A percentile compares a stretch with the other conserved stretches of the same genome.
These are phyloP conservation scores for Calameuta filiformis DNA, from an alignment of 2,888 invertebrate genomes.

Conservation along the genomic window DNA sequence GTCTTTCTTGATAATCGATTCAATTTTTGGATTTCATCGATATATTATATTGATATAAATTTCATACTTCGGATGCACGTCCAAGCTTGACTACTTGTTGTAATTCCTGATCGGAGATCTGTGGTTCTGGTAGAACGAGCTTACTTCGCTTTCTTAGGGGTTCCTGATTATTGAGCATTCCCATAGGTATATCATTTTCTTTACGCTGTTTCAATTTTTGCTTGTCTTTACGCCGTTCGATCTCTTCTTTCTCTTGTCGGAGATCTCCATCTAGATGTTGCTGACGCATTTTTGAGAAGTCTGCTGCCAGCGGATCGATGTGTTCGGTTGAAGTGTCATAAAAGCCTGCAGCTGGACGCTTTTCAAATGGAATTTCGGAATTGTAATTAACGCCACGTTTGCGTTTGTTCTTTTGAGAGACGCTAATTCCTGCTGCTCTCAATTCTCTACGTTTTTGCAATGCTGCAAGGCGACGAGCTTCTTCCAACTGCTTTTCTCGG, in stretches of 20 bases:
- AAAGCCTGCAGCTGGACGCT: conserved; percentile 91
- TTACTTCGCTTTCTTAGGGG: conserved; percentile 94
- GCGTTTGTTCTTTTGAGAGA: conserved; percentile 78
- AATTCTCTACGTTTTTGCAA: conserved; percentile 97
- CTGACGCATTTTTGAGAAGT: conserved; percentile 89
- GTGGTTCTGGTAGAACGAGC: conserved; percentile 94
- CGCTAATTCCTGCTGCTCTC: conserved; percentile 93
- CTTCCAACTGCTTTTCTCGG: conserved; percentile 97
- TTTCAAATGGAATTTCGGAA: conserved; percentile 97
- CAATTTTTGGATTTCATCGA: neutral
- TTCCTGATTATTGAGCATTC: conserved; percentile 88
- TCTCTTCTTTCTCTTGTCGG: conserved; percentile 91
- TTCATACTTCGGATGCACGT: conserved; percentile 79
- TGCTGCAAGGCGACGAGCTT: conserved; percentile 95
- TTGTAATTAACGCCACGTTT: conserved; percentile 97
- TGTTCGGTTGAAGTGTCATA: conserved; percentile 93
- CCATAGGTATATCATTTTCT: conserved; percentile 94
- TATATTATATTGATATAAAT: neutral
- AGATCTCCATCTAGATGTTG: conserved; percentile 94
- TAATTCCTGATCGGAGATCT: conserved; percentile 92
- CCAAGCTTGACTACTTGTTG: conserved; percentile 95
- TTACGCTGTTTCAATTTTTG: conserved; percentile 94
- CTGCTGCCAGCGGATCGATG: conserved; percentile 88
- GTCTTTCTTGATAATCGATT: neutral
- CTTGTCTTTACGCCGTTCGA: conserved; percentile 94